Percentiles rank a stretch among this genome's conserved stretches.
Evolutionary conservation across 2,113 vertebrate genomes (phyloP).

Genomic region (Aptenodytes patagonicus): DNA sequence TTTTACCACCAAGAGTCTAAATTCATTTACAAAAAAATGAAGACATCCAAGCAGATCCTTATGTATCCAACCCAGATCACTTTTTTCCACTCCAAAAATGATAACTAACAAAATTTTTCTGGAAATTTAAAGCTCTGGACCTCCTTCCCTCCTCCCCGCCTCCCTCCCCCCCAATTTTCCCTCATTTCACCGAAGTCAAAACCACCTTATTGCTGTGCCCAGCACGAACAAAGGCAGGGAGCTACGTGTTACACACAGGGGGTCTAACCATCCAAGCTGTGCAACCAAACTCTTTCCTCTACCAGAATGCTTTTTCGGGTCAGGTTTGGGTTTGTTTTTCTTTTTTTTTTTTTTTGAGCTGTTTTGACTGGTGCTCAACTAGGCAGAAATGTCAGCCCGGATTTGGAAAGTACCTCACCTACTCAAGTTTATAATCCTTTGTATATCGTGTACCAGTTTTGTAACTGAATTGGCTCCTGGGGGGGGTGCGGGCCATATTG

Average conservation of each 20-base stretch:
- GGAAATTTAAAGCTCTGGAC: neutral
- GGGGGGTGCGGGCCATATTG: neutral
- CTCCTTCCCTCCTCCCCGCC: neutral
- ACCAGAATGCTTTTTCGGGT: neutral
- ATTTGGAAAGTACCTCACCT: neutral
- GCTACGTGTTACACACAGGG: neutral
- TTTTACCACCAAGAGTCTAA: neutral
- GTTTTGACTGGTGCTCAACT: neutral
- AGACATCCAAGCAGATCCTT: neutral
- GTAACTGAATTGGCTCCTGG: neutral
- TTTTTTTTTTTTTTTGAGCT: neutral
- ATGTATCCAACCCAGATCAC: neutral
- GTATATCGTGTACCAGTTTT: neutral
- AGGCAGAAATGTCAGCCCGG: neutral
- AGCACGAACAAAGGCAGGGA: neutral
- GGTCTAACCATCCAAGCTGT: neutral
- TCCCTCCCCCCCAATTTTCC: neutral
- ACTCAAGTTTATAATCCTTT: neutral
- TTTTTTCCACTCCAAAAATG: neutral
- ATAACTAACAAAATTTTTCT: neutral
- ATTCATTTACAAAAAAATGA: neutral
- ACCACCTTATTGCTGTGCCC: neutral
- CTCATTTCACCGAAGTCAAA: neutral
- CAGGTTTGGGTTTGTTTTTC: too few species aligned
- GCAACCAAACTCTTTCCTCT: neutral